Conservation (phyloP, 2,888 invertebrate species). For the Lamproptera curius region DNA sequence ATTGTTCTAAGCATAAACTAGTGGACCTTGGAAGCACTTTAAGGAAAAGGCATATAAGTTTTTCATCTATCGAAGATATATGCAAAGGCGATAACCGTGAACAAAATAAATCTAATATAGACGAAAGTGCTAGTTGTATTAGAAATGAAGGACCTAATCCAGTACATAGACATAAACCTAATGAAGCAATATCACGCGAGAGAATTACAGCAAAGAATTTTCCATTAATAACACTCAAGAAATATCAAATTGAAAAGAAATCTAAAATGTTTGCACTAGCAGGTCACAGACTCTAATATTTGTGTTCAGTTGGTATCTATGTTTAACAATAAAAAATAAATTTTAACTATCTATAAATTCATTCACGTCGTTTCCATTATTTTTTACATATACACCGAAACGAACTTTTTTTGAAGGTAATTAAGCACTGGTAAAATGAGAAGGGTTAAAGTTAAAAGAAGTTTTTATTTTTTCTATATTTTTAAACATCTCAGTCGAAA, state of each 20-base stretch:
- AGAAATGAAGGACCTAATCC: slow-evolving; percentile 25
- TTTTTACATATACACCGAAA: neutral
- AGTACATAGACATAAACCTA: slow-evolving; percentile 23
- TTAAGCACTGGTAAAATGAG: too few species aligned
- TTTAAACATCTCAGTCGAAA: too few species aligned
- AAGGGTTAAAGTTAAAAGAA: too few species aligned
- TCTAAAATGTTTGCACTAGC: slow-evolving; percentile 63
- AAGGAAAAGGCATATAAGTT: slow-evolving; percentile 26
- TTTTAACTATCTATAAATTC: too few species aligned
- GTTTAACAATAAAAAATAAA: slow-evolving; percentile 1
- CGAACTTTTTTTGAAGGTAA: neutral
- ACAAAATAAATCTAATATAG: slow-evolving; percentile 42
- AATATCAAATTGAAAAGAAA: slow-evolving; percentile 50
- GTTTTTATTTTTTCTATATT: too few species aligned
- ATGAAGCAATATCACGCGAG: slow-evolving; percentile 27
- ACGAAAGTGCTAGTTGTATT: slow-evolving; percentile 33
- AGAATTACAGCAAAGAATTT: slow-evolving; percentile 37
- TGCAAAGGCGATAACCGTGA: slow-evolving; percentile 42
- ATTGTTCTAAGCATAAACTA: neutral
- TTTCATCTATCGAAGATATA: slow-evolving; percentile 36
- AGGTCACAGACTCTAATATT: slow-evolving; percentile 44
- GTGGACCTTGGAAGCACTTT: neutral
- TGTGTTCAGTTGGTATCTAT: neutral
- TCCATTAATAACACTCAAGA: slow-evolving; percentile 37
- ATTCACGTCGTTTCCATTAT: neutral